These are phyloP conservation scores for Ptilodon capucinus DNA, from an alignment of 2,888 invertebrate genomes.

Conservation along the genomic window DNA sequence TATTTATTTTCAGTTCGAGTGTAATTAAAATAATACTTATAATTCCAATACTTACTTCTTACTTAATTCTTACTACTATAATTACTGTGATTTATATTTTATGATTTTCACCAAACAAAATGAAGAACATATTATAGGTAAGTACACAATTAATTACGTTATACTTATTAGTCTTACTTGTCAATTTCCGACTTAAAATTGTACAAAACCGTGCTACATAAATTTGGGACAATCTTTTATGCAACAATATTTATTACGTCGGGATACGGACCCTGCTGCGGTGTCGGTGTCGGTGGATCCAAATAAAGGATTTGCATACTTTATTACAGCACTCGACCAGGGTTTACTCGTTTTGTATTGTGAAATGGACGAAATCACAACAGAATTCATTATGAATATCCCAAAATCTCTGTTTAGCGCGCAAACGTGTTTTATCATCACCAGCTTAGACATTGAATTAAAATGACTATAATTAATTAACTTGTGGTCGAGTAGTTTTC, in stretches of 20 bases:
- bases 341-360: not conserved
- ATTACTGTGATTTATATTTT: too few relatives aligned
- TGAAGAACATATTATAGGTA: too few relatives aligned
- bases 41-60: too few relatives aligned
- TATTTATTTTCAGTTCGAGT: not conserved
- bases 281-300: conserved; percentile 20
- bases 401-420: not conserved
- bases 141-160: too few relatives aligned
- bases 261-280: conserved; percentile 22
- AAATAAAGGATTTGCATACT: conserved; percentile 38
- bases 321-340: conserved; percentile 32
- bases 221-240: conserved; percentile 8
- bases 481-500: conserved; percentile 5
- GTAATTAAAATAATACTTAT: not conserved
- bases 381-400: not conserved
- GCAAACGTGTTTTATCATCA: not conserved
- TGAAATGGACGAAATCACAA: not conserved
- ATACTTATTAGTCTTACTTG: too few relatives aligned
- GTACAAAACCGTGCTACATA: too few relatives aligned
- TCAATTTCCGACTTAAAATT: too few relatives aligned
- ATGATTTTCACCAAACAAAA: too few relatives aligned
- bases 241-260: conserved; percentile 31
- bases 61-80: too few relatives aligned
- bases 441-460: conserved; percentile 15
- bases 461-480: conserved; percentile 21